Evolutionary conservation across 2,113 vertebrate species (phyloP), one percentile per base, ranked within the genome.

Genomic region (Hippocampus mohnikei): DNA sequence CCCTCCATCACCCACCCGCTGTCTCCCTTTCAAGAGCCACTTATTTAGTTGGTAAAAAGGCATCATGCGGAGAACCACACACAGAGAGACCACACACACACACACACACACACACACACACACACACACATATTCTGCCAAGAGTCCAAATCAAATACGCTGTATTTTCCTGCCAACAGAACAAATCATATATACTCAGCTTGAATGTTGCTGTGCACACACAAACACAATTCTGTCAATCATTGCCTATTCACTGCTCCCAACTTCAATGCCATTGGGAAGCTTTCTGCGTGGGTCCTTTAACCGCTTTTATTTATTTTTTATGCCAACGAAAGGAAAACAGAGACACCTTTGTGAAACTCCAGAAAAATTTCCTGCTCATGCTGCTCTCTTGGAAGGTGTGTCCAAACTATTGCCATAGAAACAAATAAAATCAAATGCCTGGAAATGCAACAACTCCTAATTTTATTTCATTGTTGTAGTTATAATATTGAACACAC

Each of bases 161-260:
- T 21, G 59, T 15, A 40, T 61, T 61, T 40, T 18, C 18, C 29
- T 71, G 70, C 69, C 66, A 84, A 71, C 70, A 73, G 58, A 79
- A 79, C 77, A 85, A 85, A 85, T 85, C 78, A 84, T 85, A 82
- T 76, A 72, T 46, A 71, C 74, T 67, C 78, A 70, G 77, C 83
- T 77, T 84, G 85, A 84, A 71, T 75, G 63, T 79, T 80, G 70
- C 74, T 27, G 21, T n/a, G 40, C 74, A 65, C 72, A 69, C 63
- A 1, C 79, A 42, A 67, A 50, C 74, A 68, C 21, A 66, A 66
- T 60, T 21, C 72, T 84, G 78, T 76, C 83, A 85, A 67, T 87
- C 87, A 81, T 73, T 67, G 79, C 67, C 69, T 71, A 53, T 69
- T 70, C 66, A 61, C 66, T 55, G 69, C 67, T 71, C 67, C 13